Conservation (phyloP, 1,140 invertebrate genomes). For the Meloidogyne hapla region DNA sequence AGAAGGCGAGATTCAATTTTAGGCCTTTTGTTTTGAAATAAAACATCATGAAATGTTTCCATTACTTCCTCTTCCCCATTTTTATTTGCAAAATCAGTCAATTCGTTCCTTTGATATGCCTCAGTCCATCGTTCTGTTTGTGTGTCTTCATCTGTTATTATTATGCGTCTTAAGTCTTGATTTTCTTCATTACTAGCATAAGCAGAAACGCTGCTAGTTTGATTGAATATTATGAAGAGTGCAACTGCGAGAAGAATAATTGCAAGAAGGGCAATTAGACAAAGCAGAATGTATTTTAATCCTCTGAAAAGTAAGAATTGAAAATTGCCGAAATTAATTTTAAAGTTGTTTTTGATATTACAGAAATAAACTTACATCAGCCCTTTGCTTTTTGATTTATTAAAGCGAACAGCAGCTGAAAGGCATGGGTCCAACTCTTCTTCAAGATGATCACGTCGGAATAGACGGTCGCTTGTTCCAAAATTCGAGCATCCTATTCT, state of each 20-base stretch:
- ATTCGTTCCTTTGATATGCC: not conserved
- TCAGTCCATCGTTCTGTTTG: not conserved
- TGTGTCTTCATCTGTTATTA: not conserved
- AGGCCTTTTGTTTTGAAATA: not conserved
- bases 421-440: conserved; percentile 26
- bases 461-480: not conserved
- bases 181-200: not conserved
- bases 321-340: not conserved
- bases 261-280: conserved; percentile 12
- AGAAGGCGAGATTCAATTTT: not conserved
- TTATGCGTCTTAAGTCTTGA: not conserved
- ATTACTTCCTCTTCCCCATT: not conserved
- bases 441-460: conserved; percentile 18
- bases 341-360: not conserved
- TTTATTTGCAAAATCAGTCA: not conserved
- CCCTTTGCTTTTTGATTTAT: conserved; percentile 17
- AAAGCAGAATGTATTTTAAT: conserved; percentile 12
- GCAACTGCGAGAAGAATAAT: conserved; percentile 17
- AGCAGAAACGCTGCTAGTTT: not conserved
- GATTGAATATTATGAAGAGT: conserved; percentile 18
- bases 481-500: conserved; percentile 7
- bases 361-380: conserved; percentile 13
- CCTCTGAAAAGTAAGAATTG: conserved; percentile 16
- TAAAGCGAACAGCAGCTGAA: conserved; percentile 24
- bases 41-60: conserved; percentile 3